phyloP scores from a whole-genome alignment of 2,113 vertebrate species.

The Cichladusa arquata region DNA sequence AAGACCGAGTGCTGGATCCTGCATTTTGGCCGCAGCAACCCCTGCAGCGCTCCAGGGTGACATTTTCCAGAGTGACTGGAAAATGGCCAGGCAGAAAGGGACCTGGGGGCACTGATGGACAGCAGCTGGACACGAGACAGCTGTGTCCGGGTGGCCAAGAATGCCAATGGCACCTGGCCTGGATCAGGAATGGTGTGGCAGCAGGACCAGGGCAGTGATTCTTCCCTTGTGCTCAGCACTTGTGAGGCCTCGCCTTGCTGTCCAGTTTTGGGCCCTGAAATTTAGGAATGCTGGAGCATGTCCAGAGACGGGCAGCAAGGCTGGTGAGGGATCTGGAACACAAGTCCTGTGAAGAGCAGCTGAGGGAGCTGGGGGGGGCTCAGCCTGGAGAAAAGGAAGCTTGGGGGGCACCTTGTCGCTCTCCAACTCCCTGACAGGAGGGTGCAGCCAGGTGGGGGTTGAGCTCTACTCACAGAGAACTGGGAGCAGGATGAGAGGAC shows the following conservation, averaged over 20 bases:
- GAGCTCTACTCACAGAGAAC: not conserved
- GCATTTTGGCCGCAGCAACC: not conserved
- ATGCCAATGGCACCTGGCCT: not conserved
- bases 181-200: not conserved
- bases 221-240: accelerated
- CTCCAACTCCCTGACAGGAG: not conserved
- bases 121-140: not conserved
- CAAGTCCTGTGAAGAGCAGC: not conserved
- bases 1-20: accelerated
- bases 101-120: not conserved
- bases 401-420: not conserved
- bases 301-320: not conserved
- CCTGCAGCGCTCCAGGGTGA: accelerated
- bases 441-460: not conserved
- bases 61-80: not conserved
- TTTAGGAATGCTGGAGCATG: not conserved
- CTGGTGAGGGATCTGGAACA: not conserved
- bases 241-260: accelerated
- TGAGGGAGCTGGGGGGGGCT: not conserved
- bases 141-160: not conserved
- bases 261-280: not conserved
- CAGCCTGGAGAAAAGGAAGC: not conserved
- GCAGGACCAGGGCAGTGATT: not conserved
- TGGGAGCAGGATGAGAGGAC: not conserved
- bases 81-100: not conserved